Evolutionary conservation across 2,888 invertebrate species (phyloP), one percentile per base, ranked within the genome.

Genomic region (Brachypterus glaber): DNA sequence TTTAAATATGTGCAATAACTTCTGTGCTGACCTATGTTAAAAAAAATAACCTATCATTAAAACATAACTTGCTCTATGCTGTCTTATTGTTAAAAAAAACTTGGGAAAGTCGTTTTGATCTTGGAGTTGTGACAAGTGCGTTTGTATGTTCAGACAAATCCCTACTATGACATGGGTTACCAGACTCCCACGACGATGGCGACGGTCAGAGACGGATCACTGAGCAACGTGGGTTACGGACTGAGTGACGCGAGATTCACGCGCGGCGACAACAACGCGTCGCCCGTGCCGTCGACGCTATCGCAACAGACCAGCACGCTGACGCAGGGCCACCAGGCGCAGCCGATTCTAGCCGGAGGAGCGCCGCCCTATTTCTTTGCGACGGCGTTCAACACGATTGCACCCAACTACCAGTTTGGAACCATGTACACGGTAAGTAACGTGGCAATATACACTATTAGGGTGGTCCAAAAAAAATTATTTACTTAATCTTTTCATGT

Each of bases 361-460:
- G 76, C 80, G 32, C 63, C 82, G 41, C 82, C 82, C 0, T 82
- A 82, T 3, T 86, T 84, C 67, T 83, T 81, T 64, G 77, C 82
- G 53, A 71, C 78, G 27, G 77, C 78, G 33, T 72, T 71, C 51
- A 74, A 76, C 55, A 74, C 79, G 62, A 70, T 77, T 66, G 76
- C 78, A 35, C 77, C 79, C 44, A 72, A 80, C 53, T 82, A 80
- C 61, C 82, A 79, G 56, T 81, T 80, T 58, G 76, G 79, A 45
- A 76, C 78, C 33, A 75, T 78, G 51, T 81, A 80, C 63, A 79
- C 79, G 56, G 80, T 81, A 68, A 71, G 70, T 66, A 33, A 39
- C 15, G 17, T 18, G n/a, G n/a, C n/a, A n/a, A n/a, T n/a, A n/a
- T n/a, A n/a, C n/a, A n/a, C n/a, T n/a, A n/a, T n/a, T n/a, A n/a